Conservation (phyloP, 2,888 invertebrate genomes). For the Drosophila anomelani region DNA sequence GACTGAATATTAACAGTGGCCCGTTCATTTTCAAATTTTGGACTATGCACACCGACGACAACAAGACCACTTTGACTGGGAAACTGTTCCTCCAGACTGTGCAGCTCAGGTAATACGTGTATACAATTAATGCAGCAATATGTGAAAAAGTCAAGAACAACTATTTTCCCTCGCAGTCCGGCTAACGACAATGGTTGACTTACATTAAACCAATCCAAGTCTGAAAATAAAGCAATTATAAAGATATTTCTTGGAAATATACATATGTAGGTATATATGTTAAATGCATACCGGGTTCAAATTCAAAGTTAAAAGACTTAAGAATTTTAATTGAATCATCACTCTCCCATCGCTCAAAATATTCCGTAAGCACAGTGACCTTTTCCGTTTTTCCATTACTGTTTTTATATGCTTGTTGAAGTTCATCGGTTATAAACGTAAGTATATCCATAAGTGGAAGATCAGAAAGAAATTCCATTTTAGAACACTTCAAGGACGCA, state of each 20-base stretch:
- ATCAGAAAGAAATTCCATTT: slow-evolving; percentile 57
- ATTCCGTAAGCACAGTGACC: slow-evolving; percentile 85
- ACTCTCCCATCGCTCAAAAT: slow-evolving; percentile 85
- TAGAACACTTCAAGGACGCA: not conserved
- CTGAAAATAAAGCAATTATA: slow-evolving; percentile 49
- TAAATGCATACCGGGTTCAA: slow-evolving; percentile 56
- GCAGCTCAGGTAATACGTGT: slow-evolving; percentile 94
- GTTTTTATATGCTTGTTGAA: slow-evolving; percentile 83
- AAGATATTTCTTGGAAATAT: not conserved
- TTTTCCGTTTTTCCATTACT: slow-evolving; percentile 84
- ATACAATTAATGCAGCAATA: slow-evolving; percentile 99
- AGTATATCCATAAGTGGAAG: slow-evolving; percentile 81
- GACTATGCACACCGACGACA: slow-evolving; percentile 95
- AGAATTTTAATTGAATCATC: slow-evolving; percentile 66
- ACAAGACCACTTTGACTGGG: slow-evolving; percentile 91
- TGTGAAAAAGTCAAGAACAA: slow-evolving; percentile 96
- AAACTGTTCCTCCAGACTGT: slow-evolving; percentile 90
- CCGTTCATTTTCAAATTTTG: slow-evolving; percentile 96
- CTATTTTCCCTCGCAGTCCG: slow-evolving; percentile 88
- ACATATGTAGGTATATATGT: not conserved
- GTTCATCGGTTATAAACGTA: slow-evolving; percentile 86
- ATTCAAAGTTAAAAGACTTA: slow-evolving; percentile 57
- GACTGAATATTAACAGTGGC: slow-evolving; percentile 90
- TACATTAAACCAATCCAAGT: slow-evolving; percentile 90
- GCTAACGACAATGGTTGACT: slow-evolving; percentile 87